Base-by-base conservation (phyloP, 2,888 invertebrate species). In the Autographa gamma region DNA sequence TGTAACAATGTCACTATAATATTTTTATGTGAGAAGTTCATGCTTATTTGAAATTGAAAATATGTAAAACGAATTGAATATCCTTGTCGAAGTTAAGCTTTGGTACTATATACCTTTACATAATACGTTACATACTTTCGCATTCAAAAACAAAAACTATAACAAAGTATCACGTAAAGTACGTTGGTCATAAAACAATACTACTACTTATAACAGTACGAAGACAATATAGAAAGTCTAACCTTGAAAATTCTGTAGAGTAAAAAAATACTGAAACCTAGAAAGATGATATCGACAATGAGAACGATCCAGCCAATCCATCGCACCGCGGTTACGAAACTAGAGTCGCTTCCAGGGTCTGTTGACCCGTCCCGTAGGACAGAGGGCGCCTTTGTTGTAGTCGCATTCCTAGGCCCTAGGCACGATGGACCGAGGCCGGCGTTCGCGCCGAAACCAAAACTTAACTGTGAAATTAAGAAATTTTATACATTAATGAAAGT, bases 391-490 rank as follows among this genome's bases (percentile, higher is more conserved):
- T 1, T n/a, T 48, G 8, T n/a, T 7, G 48, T 48, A 11, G 74
- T 71, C 16, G 65, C 62, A 31, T 71, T 74, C 1, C 80, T 74
- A 6, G 69, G 71, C 16, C 81, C 73, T 5, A 92, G 74, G 60
- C 92, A 93, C 0, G 91, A 90, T 3, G 88, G 85, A 0, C 90
- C 90, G 0, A 91, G 81, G 0, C 91, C 93, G 0, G 91, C 88
- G 56, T 92, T 92, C 7, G 89, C 84, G 2, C 92, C 92, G 41
- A 93, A 93, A n/a, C 91, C 93, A 54, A 92, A 92, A 68, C 88
- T 91, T 32, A 93, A 58, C 93, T 93, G 86, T 59, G 83, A 85
- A 66, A 65, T 48, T 48, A 19, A 56, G 13, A 56, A 13, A 64
- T 25, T 5, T 43, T 14, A 41, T 9, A 13, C 1, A 41, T 2